phyloP scores from a whole-genome alignment of 2,797 vertebrate species.

The Adelosebastes latens region DNA sequence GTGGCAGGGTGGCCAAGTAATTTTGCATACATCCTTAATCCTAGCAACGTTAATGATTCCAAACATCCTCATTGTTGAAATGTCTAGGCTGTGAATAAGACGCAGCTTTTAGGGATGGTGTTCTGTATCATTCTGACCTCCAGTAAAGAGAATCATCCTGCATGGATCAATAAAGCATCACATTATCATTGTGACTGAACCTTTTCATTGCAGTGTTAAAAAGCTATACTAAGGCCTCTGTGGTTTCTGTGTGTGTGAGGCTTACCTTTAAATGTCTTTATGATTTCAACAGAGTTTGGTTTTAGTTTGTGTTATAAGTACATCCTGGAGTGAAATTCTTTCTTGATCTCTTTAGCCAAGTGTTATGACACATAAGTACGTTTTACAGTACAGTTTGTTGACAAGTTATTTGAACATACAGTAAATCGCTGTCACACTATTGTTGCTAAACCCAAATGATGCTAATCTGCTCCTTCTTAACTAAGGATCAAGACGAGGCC shows the following conservation, averaged over 20 bases:
- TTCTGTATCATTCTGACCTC: background rate
- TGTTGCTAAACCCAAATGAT: conserved; percentile 45
- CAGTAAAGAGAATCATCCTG: background rate
- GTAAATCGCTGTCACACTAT: conserved; percentile 55
- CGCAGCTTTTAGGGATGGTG: background rate
- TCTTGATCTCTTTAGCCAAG: conserved; percentile 33
- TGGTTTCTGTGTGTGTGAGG: background rate
- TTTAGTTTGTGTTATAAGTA: conserved; percentile 19
- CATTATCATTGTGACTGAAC: conserved; percentile 20
- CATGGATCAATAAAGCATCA: conserved; percentile 25
- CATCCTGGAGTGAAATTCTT: conserved; percentile 22
- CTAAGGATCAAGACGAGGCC: conserved; percentile 35
- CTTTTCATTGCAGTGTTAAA: conserved; percentile 27
- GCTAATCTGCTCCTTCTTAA: conserved; percentile 56
- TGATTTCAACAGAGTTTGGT: conserved; percentile 5
- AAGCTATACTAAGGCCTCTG: background rate
- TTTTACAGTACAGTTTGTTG: conserved; percentile 30
- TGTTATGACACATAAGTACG: conserved; percentile 41
- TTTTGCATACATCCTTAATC: conserved; percentile 26
- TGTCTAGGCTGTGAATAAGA: conserved; percentile 9
- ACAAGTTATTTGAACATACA: conserved; percentile 17
- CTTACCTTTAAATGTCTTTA: background rate
- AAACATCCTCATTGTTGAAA: conserved; percentile 5
- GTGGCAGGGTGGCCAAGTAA: conserved; percentile 17
- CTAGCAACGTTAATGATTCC: conserved; percentile 2